phyloP scores from a whole-genome alignment of 2,888 invertebrate genomes.

The Rotaria macrura region DNA sequence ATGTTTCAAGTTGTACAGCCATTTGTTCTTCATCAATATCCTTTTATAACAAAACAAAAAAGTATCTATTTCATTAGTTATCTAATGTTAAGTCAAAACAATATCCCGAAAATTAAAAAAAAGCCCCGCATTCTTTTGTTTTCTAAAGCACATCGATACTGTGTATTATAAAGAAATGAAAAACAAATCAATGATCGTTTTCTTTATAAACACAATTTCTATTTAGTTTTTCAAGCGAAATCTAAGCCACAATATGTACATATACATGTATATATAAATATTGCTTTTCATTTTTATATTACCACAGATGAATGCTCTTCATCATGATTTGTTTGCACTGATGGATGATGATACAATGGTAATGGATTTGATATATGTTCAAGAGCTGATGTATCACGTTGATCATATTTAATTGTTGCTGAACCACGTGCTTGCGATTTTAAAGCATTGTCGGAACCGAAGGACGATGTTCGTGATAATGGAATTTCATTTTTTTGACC shows the following conservation, averaged over 20 bases:
- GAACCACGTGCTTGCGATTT: neutral
- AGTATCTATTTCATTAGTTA: neutral
- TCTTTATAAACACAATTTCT: no score
- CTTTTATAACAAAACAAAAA: neutral
- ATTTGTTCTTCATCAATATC: slow-evolving; percentile 5
- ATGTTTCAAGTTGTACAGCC: neutral
- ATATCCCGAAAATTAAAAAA: neutral
- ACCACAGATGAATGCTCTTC: neutral
- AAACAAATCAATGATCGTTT: no score
- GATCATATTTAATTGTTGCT: neutral
- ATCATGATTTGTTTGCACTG: neutral
- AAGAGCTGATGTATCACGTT: neutral
- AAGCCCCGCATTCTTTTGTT: neutral
- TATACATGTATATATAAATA: no score
- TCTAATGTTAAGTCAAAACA: neutral
- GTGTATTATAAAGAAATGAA: no score
- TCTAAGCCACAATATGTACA: no score
- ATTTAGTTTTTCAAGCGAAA: no score
- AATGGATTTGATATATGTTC: neutral
- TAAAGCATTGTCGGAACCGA: neutral
- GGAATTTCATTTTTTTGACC: neutral
- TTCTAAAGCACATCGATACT: no score
- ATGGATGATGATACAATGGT: neutral
- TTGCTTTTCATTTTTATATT: neutral
- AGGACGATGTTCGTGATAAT: neutral